Conservation (phyloP, 1,140 invertebrate species). For the Drosophila sp. region DNA sequence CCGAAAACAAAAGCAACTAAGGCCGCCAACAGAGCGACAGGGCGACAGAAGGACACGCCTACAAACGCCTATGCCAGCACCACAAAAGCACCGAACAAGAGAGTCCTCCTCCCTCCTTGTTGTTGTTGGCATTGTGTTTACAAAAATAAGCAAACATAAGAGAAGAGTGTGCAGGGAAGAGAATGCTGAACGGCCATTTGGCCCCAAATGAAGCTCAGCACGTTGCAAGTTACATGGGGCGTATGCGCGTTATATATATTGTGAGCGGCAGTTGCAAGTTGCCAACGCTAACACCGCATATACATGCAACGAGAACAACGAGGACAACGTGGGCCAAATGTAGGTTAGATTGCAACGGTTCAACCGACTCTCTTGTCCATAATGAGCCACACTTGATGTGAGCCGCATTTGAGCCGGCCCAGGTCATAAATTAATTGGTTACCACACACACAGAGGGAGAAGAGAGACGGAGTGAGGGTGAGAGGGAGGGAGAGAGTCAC, state of each 20-base stretch:
- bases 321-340: constrained; percentile 43
- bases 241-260: constrained; percentile 44
- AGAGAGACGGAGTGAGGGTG: too few species aligned
- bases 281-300: constrained; percentile 18
- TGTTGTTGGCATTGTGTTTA: constrained; percentile 39
- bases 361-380: constrained; percentile 27
- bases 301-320: constrained; percentile 24
- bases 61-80: constrained; percentile 34
- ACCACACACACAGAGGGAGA: constrained; percentile 30
- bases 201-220: constrained; percentile 38
- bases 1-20: constrained; percentile 35
- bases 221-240: constrained; percentile 24
- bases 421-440: constrained; percentile 59
- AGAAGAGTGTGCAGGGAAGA: background rate
- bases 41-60: constrained; percentile 45
- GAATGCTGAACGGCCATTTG: constrained; percentile 26
- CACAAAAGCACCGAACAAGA: constrained; percentile 39
- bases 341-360: constrained; percentile 54
- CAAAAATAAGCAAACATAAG: constrained; percentile 57
- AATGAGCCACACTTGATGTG: constrained; percentile 53
- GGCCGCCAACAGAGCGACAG: constrained; percentile 40
- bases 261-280: constrained; percentile 10
- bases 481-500: too few species aligned
- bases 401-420: constrained; percentile 43
- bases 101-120: too few species aligned